A percentile compares a stretch with the other conserved stretches of the same genome.
phyloP scores from a whole-genome alignment of 2,113 vertebrate genomes.

The Siniperca chuatsi region DNA sequence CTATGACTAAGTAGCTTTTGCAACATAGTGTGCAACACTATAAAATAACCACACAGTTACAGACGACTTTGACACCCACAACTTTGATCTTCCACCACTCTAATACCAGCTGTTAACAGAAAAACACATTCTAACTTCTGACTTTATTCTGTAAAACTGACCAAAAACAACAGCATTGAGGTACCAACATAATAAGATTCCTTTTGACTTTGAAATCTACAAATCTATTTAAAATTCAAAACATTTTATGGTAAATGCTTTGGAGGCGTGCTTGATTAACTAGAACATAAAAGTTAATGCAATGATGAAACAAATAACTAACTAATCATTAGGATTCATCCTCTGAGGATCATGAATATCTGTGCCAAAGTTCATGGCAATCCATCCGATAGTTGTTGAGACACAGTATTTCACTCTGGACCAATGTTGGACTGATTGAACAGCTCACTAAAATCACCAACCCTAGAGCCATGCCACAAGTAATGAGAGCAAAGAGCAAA shows the following conservation, averaged over 20 bases:
- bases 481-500: too few species aligned
- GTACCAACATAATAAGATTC: constrained; percentile 17
- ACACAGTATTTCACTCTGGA: background rate
- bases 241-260: background rate
- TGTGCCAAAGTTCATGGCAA: background rate
- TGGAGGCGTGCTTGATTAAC: background rate
- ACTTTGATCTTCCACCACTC: constrained; percentile 24
- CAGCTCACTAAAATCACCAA: background rate
- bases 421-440: background rate
- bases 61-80: constrained; percentile 12
- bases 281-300: background rate
- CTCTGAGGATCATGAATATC: background rate
- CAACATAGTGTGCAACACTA: background rate
- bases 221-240: background rate
- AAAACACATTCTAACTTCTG: constrained; percentile 1
- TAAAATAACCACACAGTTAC: background rate
- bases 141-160: constrained; percentile 3
- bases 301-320: background rate
- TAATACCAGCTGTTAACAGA: background rate
- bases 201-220: constrained; percentile 10
- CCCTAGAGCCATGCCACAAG: background rate
- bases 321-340: background rate
- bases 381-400: background rate
- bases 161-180: constrained; percentile 24
- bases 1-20: background rate